Evolutionary conservation across 1,140 invertebrate species (phyloP), one percentile per base, ranked within the genome.

Genomic region (Rhyzopertha dominica): DNA sequence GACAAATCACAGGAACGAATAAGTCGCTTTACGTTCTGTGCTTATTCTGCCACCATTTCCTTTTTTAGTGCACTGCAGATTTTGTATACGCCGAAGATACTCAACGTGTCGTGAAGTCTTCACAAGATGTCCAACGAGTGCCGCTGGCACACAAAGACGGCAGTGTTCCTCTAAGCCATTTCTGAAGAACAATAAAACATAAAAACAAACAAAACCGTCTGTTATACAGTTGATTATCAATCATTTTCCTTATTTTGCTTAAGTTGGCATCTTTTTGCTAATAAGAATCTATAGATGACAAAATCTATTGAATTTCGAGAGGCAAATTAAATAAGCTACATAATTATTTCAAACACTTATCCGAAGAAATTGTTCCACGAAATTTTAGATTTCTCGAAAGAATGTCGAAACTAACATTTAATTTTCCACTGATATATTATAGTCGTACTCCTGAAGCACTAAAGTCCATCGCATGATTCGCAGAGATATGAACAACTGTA

Each of bases 1-100:
- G 54, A 31, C 54, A 57, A 0, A 38, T 56, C 53, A 36, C 53
- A 56, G 1, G 10, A 31, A 1, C 34, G 12, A 10, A 66, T 37
- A 14, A 51, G 18, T 17, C 28, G 14, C 24, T 53, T 51, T 9
- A 61, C 38, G 7, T 26, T 16, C 44, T 43, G 1, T 23, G 31
- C 28, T 61, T 26, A 5, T 55, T 53, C 29, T 8, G 14, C 12
- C 18, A 36, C 7, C 10, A 36, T 20, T 20, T 18, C 18, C 16
- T 8, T n/a, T 12, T 17, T 36, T 5, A 36, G 14, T 10, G 14
- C 34, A 20, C 18, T 9, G n/a, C 4, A 36, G 5, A 18, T 36
- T 36, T 36, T 36, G 23, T 36, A 20, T 10, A 18, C 34, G n/a
- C 18, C 18, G 13, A n/a, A n/a, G n/a, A n/a, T n/a, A n/a, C n/a